phyloP scores from a whole-genome alignment of 2,113 vertebrate species.

The Hyla sarda region DNA sequence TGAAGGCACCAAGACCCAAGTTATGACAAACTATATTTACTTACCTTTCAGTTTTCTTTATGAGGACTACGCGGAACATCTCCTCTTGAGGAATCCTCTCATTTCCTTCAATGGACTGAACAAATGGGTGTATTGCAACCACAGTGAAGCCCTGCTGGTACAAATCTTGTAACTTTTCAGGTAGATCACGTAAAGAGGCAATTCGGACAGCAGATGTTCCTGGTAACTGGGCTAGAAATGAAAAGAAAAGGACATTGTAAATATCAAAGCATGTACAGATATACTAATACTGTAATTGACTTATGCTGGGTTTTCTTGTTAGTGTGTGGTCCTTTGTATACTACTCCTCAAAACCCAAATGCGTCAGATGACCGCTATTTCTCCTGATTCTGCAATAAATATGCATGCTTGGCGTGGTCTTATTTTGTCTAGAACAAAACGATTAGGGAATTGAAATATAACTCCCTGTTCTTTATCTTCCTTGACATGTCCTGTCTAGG shows the following conservation, averaged over 20 bases:
- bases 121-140: slow-evolving; percentile 90
- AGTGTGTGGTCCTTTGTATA: not conserved
- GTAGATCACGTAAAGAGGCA: slow-evolving; percentile 88
- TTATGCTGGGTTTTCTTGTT: not conserved
- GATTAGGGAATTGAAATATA: too few species aligned
- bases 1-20: not conserved
- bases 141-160: slow-evolving; percentile 93
- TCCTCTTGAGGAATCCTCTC: slow-evolving; percentile 85
- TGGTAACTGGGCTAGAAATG: slow-evolving; percentile 73
- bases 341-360: too few species aligned
- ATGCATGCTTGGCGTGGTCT: too few species aligned
- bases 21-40: not conserved
- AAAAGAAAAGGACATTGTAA: not conserved
- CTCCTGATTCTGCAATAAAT: too few species aligned
- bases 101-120: slow-evolving; percentile 84
- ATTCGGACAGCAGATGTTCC: slow-evolving; percentile 87
- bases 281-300: too few species aligned
- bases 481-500: too few species aligned
- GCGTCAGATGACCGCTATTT: too few species aligned
- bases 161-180: slow-evolving; percentile 88
- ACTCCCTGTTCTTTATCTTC: too few species aligned
- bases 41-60: slow-evolving; percentile 89
- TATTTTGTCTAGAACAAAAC: too few species aligned
- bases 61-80: slow-evolving; percentile 92
- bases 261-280: not conserved